A percentile compares a stretch with the other conserved stretches of the same genome.
Conservation (phyloP, 1,140 invertebrate species). For the Drosophila baimaii region DNA sequence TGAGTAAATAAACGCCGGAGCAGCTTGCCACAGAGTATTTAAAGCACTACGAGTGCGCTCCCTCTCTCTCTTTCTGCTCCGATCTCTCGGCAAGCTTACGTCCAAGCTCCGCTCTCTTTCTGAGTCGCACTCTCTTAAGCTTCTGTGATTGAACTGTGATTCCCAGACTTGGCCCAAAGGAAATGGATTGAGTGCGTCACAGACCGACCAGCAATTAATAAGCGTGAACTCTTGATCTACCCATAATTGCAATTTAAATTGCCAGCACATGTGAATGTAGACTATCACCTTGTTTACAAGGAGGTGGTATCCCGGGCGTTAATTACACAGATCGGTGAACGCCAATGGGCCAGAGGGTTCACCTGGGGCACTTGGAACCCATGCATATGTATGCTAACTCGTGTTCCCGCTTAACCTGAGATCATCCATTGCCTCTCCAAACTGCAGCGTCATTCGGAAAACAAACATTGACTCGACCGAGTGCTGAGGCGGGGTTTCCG, state of each 20-base stretch:
- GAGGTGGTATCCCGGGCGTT: constrained; percentile 20
- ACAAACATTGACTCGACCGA: constrained; percentile 44
- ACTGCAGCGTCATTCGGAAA: constrained; percentile 27
- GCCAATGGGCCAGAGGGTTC: constrained; percentile 1
- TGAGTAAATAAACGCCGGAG: constrained; percentile 64
- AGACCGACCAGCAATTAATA: constrained; percentile 8
- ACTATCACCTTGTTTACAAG: constrained; percentile 15
- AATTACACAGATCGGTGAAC: constrained; percentile 29
- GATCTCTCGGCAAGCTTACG: constrained; percentile 27
- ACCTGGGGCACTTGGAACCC: constrained; percentile 5
- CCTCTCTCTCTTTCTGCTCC: not conserved
- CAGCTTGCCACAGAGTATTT: constrained; percentile 49
- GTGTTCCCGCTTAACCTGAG: constrained; percentile 28
- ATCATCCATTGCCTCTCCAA: constrained; percentile 33
- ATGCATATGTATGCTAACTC: constrained; percentile 33
- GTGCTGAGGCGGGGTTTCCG: constrained; percentile 25
- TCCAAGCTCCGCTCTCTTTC: not conserved
- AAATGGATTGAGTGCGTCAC: constrained; percentile 31
- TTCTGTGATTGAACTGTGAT: constrained; percentile 1
- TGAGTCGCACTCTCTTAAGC: constrained; percentile 28
- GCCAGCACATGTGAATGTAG: not conserved
- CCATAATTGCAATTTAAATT: constrained; percentile 24
- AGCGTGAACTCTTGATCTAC: constrained; percentile 31
- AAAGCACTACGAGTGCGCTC: no score
- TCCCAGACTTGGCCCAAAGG: constrained; percentile 27